Percentiles rank a stretch among this genome's conserved stretches.
These are phyloP conservation scores for Lasioglossum villosulum DNA, from an alignment of 2,888 invertebrate genomes.

Conservation along the genomic window DNA sequence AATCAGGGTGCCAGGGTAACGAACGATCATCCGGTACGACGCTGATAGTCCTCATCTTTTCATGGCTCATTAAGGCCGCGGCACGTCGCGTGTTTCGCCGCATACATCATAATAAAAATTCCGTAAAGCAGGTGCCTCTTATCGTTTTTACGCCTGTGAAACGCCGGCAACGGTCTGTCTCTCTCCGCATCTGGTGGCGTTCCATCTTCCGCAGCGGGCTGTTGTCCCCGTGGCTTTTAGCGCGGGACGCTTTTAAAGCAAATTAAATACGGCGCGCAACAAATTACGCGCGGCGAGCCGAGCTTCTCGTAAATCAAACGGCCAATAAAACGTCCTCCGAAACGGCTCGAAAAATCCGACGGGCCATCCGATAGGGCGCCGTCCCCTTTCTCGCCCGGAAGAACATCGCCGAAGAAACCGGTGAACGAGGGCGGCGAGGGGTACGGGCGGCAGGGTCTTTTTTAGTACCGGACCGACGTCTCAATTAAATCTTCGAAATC, in stretches of 20 bases:
- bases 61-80: slow-evolving; percentile 66
- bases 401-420: slow-evolving; percentile 12
- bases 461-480: slow-evolving; percentile 76
- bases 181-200: background rate
- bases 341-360: slow-evolving; percentile 64
- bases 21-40: slow-evolving; percentile 21
- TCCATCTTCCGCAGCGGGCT: background rate
- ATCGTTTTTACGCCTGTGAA: slow-evolving; percentile 73
- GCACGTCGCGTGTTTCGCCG: slow-evolving; percentile 46
- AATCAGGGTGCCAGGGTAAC: slow-evolving; percentile 16
- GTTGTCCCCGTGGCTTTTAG: slow-evolving; percentile 12
- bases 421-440: background rate
- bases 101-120: slow-evolving; percentile 77
- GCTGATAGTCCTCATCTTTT: slow-evolving; percentile 58
- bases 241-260: slow-evolving; percentile 62
- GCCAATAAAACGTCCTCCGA: slow-evolving; percentile 70
- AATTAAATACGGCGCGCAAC: slow-evolving; percentile 76
- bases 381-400: slow-evolving; percentile 35
- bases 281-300: slow-evolving; percentile 68
- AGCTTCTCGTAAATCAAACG: slow-evolving; percentile 75
- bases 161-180: slow-evolving; percentile 24
- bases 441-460: slow-evolving; percentile 32
- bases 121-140: slow-evolving; percentile 66
- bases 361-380: slow-evolving; percentile 34
- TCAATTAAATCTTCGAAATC: slow-evolving; percentile 79